A percentile compares a stretch with the other conserved stretches of the same genome.
Evolutionary conservation across 2,888 invertebrate species (phyloP).

Genomic region (Galeopsomyia nigrocyanea): DNA sequence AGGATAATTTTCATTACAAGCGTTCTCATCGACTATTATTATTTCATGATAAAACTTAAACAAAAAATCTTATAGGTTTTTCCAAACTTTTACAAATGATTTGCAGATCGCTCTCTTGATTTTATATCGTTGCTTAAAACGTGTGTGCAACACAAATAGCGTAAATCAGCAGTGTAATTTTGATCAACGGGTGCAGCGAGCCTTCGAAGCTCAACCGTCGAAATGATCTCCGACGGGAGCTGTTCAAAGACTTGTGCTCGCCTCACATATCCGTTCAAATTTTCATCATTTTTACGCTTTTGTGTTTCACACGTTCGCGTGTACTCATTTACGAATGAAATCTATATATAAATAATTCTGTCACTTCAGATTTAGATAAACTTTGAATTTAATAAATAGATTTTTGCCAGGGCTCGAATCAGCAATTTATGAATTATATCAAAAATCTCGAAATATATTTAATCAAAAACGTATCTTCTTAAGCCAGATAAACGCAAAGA

Average conservation of each 20-base stretch:
- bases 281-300: constrained; percentile 62
- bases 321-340: neutral
- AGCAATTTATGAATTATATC: neutral
- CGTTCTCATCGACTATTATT: too few relatives aligned
- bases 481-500: too few relatives aligned
- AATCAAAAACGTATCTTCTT: too few relatives aligned
- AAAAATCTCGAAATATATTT: too few relatives aligned
- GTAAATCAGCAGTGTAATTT: constrained; percentile 62
- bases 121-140: too few relatives aligned
- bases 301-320: neutral
- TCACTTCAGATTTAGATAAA: too few relatives aligned
- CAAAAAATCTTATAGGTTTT: neutral
- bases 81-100: too few relatives aligned
- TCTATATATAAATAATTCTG: neutral
- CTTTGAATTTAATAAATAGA: neutral
- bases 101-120: too few relatives aligned
- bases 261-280: constrained; percentile 64
- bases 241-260: constrained; percentile 43
- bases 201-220: constrained; percentile 47
- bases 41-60: too few relatives aligned
- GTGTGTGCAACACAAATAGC: neutral
- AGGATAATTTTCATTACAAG: too few relatives aligned
- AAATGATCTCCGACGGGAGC: constrained; percentile 9
- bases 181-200: constrained; percentile 60
- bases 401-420: neutral